A percentile compares a stretch with the other conserved stretches of the same genome.
Evolutionary conservation across 2,113 vertebrate species (phyloP).

Genomic region (Sciurus niger): DNA sequence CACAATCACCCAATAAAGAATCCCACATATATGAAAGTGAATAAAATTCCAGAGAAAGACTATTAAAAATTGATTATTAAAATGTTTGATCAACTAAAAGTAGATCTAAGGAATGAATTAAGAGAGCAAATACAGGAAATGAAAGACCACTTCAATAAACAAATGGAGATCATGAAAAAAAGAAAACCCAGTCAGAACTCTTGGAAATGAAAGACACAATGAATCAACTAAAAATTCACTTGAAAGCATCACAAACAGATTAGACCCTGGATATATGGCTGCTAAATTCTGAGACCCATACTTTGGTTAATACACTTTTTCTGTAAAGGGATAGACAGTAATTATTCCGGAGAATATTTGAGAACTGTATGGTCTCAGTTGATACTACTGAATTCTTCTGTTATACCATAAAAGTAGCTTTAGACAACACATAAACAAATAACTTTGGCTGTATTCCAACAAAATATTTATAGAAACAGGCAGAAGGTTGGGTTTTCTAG

Average conservation of each 20-base stretch:
- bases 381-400: neutral
- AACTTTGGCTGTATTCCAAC: slow-evolving; percentile 40
- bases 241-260: neutral
- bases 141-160: too few species aligned
- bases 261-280: neutral
- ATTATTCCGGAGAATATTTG: slow-evolving; percentile 54
- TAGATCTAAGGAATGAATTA: too few species aligned
- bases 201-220: too few species aligned
- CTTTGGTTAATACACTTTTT: slow-evolving; percentile 1
- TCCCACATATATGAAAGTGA: too few species aligned
- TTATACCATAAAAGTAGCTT: neutral
- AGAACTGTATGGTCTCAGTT: slow-evolving; percentile 4
- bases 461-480: slow-evolving; percentile 60
- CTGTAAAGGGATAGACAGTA: slow-evolving; percentile 14
- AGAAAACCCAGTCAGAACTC: neutral
- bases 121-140: too few species aligned
- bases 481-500: slow-evolving; percentile 49
- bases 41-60: too few species aligned
- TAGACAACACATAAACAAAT: slow-evolving; percentile 45
- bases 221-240: too few species aligned
- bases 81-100: too few species aligned
- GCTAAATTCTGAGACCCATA: neutral
- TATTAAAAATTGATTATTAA: too few species aligned
- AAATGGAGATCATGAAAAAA: too few species aligned
- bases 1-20: too few species aligned